Evolutionary conservation across 2,888 invertebrate genomes (phyloP), one percentile per base, ranked within the genome.

Genomic region (Pristionchus entomophagus): DNA sequence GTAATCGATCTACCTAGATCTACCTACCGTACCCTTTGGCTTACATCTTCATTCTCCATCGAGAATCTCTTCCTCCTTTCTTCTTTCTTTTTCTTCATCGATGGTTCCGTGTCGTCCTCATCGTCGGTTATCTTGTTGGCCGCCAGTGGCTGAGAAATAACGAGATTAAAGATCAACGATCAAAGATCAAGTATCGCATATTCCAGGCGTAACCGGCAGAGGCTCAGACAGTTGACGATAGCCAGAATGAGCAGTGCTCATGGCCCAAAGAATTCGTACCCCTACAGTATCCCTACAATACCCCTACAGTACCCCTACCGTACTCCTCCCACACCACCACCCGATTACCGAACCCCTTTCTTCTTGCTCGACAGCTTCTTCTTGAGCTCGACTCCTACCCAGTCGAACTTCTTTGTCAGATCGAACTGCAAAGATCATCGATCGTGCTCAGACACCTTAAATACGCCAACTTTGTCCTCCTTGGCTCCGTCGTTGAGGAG

Each of bases 101-200:
- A 73, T 41, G 73, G 73, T 41, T 41, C 41, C 10, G 73, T 73
- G 10, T 73, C 73, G 32, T 73, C 73, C 12, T 73, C 73, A 45
- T 73, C 73, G n/a, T 73, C 73, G 3, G 73, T 73, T 6, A 73
- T 73, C 19, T 41, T n/a, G 41, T 73, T 73, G 41, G 45, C 73
- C 6, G 73, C 73, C 8, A 12, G 19, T 35, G 65, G 22, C 73
- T 73, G 26, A 73, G 12, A 65, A n/a, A n/a, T n/a, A n/a, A n/a
- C n/a, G 65, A 65, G 65, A 65, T 65, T 41, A 73, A 73, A 73
- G 73, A 73, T 73, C 41, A 73, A 73, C 14, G n/a, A n/a, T n/a
- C n/a, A n/a, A n/a, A n/a, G n/a, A n/a, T n/a, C n/a, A n/a, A n/a
- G n/a, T n/a, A n/a, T n/a, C n/a, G n/a, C n/a, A n/a, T n/a, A n/a